These are phyloP conservation scores for Timandra comae DNA, from an alignment of 2,888 invertebrate genomes.

Conservation along the genomic window DNA sequence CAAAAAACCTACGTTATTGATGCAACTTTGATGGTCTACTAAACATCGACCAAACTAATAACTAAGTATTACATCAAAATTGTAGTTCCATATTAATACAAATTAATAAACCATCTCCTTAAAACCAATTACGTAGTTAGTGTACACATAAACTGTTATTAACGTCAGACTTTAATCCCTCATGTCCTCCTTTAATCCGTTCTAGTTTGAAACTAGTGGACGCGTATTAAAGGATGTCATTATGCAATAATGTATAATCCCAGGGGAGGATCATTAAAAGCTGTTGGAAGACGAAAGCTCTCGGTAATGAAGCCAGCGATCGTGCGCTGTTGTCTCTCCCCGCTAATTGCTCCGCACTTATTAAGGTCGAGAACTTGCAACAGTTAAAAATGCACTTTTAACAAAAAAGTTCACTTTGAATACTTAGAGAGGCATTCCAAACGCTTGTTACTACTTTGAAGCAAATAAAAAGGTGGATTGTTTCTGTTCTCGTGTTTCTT, in stretches of 20 bases:
- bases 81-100: no score
- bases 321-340: slow-evolving; percentile 39
- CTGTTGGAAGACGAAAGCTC: slow-evolving; percentile 31
- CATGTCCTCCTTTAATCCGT: no score
- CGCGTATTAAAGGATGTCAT: slow-evolving; percentile 22
- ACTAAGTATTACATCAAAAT: no score
- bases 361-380: slow-evolving; percentile 47
- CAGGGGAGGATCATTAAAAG: slow-evolving; percentile 40
- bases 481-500: slow-evolving; percentile 1
- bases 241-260: slow-evolving; percentile 28
- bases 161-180: no score
- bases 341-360: slow-evolving; percentile 54
- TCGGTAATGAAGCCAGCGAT: slow-evolving; percentile 44
- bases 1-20: no score
- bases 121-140: no score
- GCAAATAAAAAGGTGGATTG: background rate
- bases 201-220: no score
- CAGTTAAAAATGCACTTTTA: slow-evolving; percentile 42
- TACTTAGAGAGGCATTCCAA: slow-evolving; percentile 16
- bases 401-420: slow-evolving; percentile 21
- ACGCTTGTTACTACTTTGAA: slow-evolving; percentile 13
- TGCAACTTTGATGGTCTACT: no score
- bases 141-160: no score
- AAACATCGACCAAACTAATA: no score
- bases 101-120: no score